phyloP scores from a whole-genome alignment of 1,140 invertebrate genomes.

The Carcinoscorpius rotundicauda region DNA sequence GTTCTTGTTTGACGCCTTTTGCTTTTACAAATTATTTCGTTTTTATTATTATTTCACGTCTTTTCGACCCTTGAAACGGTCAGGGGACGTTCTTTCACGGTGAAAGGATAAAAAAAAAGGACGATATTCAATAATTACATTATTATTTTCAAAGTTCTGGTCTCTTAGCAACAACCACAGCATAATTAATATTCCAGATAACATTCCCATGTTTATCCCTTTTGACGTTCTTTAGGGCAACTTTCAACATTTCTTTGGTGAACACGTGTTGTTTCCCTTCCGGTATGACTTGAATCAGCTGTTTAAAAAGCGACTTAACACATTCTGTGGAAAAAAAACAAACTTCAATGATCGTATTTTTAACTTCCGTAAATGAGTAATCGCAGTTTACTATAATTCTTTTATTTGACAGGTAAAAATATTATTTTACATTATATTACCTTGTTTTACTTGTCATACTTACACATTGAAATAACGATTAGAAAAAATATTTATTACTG shows the following conservation, averaged over 20 bases:
- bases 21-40: too few relatives aligned
- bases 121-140: too few relatives aligned
- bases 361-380: neutral
- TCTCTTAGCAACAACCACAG: constrained; percentile 15
- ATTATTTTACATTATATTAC: too few relatives aligned
- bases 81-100: too few relatives aligned
- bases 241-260: constrained; percentile 16
- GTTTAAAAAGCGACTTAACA: constrained; percentile 4
- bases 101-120: too few relatives aligned
- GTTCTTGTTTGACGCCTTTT: too few relatives aligned
- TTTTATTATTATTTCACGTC: too few relatives aligned
- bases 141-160: constrained; percentile 1
- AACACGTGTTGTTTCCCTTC: constrained; percentile 9
- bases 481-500: too few relatives aligned
- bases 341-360: neutral
- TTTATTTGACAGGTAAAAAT: too few relatives aligned
- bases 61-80: too few relatives aligned
- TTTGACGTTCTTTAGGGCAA: constrained; percentile 14
- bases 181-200: constrained; percentile 18
- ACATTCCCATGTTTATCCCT: constrained; percentile 12
- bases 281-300: constrained; percentile 6
- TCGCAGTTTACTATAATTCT: neutral
- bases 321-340: neutral
- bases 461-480: too few relatives aligned
- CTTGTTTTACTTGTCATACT: too few relatives aligned